Conservation (phyloP, 2,888 invertebrate species). For the Crossocerus cetratus region DNA sequence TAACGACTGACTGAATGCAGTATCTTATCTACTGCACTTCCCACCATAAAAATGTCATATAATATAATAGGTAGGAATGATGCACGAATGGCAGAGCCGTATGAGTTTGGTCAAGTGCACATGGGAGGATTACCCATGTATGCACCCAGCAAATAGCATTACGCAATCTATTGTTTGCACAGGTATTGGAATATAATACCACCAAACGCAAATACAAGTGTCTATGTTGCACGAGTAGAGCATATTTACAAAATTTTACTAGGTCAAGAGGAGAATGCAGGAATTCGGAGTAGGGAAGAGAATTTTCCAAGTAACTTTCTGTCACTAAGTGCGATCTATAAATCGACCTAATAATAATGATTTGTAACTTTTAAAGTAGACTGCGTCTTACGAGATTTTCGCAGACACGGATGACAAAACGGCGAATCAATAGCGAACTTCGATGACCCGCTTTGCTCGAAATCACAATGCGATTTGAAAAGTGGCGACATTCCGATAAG, state of each 20-base stretch:
- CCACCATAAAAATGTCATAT: not conserved
- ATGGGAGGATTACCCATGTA: not conserved
- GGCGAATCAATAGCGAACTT: too few relatives aligned
- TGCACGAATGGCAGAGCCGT: not conserved
- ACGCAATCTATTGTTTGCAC: conserved; percentile 7
- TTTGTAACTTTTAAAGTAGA: too few relatives aligned
- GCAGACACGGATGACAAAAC: too few relatives aligned
- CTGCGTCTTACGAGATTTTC: too few relatives aligned
- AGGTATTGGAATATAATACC: not conserved
- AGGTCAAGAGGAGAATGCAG: too few relatives aligned
- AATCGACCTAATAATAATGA: too few relatives aligned
- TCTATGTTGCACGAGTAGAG: not conserved
- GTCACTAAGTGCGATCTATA: too few relatives aligned
- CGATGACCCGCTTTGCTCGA: too few relatives aligned
- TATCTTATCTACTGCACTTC: not conserved
- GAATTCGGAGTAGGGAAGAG: too few relatives aligned
- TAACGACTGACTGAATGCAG: not conserved
- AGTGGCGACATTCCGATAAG: not conserved
- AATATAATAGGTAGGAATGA: not conserved
- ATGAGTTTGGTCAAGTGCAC: conserved; percentile 10
- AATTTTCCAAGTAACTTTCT: too few relatives aligned
- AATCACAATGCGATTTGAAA: not conserved
- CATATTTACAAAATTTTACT: too few relatives aligned
- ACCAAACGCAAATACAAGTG: not conserved
- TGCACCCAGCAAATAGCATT: conserved; percentile 1